These are phyloP conservation scores for Brienomyrus longianalis DNA, from an alignment of 2,113 vertebrate species.

Conservation along the genomic window DNA sequence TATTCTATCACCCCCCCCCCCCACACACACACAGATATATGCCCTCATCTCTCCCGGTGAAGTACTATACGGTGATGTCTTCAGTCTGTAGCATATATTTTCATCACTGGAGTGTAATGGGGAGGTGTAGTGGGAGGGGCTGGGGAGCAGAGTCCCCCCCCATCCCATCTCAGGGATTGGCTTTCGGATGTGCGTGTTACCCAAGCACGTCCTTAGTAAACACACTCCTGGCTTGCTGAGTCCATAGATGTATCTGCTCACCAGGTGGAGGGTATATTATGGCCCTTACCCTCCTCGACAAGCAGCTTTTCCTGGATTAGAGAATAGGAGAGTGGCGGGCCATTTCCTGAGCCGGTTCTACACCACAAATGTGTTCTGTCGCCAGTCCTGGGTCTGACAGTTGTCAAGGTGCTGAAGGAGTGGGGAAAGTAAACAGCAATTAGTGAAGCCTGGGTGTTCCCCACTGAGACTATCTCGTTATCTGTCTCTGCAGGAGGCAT, in stretches of 20 bases:
- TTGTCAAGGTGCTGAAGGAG: background rate
- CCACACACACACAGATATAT: background rate
- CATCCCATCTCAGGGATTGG: background rate
- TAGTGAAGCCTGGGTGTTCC: background rate
- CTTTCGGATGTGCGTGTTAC: background rate
- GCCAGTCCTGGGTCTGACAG: no score
- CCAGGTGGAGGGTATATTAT: background rate
- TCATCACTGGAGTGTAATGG: background rate
- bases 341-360: background rate
- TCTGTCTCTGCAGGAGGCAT: constrained; percentile 75
- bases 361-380: background rate
- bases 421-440: background rate
- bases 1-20: background rate
- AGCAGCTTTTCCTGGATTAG: background rate
- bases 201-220: background rate
- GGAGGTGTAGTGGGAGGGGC: background rate
- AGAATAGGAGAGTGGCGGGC: background rate
- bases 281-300: background rate
- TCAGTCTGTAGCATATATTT: background rate
- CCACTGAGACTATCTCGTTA: constrained; percentile 20
- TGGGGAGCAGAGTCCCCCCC: background rate
- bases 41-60: background rate
- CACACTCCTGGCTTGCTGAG: background rate
- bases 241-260: background rate
- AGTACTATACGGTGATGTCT: background rate